Conservation (phyloP, 37 sponge, comb jelly and placozoan genomes). For the Tethya wilhelma region DNA sequence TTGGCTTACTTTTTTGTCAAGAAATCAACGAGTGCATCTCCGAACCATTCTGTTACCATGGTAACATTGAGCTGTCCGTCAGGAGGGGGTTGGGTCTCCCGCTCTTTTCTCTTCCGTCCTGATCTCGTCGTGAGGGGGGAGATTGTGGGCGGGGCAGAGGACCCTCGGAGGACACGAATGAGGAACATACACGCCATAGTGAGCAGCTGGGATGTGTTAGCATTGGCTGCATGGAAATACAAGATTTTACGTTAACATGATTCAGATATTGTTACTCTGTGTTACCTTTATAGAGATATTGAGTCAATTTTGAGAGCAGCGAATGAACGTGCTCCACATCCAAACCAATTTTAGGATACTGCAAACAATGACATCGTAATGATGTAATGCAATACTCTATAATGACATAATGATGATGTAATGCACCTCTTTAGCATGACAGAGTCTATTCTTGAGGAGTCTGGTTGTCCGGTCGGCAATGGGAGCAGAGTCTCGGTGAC, state of each 20-base stretch:
- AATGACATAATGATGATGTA: background rate
- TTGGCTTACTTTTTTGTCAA: slow-evolving; percentile 41
- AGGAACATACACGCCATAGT: slow-evolving; percentile 54
- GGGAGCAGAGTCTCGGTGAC: slow-evolving; percentile 8
- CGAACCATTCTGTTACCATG: slow-evolving; percentile 54
- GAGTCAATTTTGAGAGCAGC: slow-evolving; percentile 23
- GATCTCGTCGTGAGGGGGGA: slow-evolving; percentile 64
- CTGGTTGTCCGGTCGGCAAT: slow-evolving; percentile 7
- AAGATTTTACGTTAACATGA: background rate
- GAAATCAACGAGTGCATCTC: slow-evolving; percentile 36
- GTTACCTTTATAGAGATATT: slow-evolving; percentile 54
- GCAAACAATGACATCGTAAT: background rate
- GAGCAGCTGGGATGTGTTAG: slow-evolving; percentile 17
- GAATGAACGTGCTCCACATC: slow-evolving; percentile 26
- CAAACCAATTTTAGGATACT: slow-evolving; percentile 40
- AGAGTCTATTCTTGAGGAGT: slow-evolving; percentile 44
- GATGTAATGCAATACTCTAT: background rate
- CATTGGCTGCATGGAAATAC: slow-evolving; percentile 6
- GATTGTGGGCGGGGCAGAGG: slow-evolving; percentile 15
- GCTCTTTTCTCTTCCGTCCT: slow-evolving; percentile 37
- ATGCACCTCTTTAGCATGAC: slow-evolving; percentile 51
- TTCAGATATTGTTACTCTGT: background rate
- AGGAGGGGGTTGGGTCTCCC: background rate
- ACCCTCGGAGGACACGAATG: slow-evolving; percentile 22
- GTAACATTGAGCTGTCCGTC: slow-evolving; percentile 34